A percentile compares a stretch with the other conserved stretches of the same genome.
Conservation (phyloP, 2,888 invertebrate genomes). For the Apantesis nais region DNA sequence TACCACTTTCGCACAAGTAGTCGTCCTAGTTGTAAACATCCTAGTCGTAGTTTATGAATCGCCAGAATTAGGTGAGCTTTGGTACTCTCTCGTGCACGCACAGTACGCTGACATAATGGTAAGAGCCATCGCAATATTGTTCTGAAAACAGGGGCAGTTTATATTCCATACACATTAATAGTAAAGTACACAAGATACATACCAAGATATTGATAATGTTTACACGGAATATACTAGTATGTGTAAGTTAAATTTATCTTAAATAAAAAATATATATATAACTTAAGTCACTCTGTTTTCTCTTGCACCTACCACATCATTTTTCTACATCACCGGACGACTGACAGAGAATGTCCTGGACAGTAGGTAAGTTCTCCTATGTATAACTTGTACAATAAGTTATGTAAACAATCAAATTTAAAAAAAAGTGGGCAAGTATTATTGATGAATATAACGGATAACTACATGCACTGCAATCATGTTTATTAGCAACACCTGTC, state of each 20-base stretch:
- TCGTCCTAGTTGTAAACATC: constrained; percentile 84
- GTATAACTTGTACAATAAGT: no score
- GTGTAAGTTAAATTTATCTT: no score
- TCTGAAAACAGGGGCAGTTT: constrained; percentile 61
- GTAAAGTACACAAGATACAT: not conserved
- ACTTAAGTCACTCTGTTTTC: no score
- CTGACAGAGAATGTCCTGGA: no score
- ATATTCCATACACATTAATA: not conserved
- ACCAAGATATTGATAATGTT: not conserved
- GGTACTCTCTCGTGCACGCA: constrained; percentile 88
- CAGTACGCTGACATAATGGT: constrained; percentile 86
- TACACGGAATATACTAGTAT: not conserved
- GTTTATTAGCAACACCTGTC: not conserved
- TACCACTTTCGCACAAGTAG: constrained; percentile 87
- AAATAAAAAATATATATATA: no score
- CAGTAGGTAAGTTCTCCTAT: no score
- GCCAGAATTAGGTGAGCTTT: constrained; percentile 86
- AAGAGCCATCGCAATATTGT: constrained; percentile 86
- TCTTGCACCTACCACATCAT: no score
- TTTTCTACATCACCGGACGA: no score
- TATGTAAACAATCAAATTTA: no score
- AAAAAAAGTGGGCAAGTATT: no score
- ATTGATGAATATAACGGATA: no score
- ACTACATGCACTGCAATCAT: not conserved
- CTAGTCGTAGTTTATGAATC: constrained; percentile 86